Conservation (phyloP, 2,888 invertebrate species). For the Nesidiocoris tenuis region DNA sequence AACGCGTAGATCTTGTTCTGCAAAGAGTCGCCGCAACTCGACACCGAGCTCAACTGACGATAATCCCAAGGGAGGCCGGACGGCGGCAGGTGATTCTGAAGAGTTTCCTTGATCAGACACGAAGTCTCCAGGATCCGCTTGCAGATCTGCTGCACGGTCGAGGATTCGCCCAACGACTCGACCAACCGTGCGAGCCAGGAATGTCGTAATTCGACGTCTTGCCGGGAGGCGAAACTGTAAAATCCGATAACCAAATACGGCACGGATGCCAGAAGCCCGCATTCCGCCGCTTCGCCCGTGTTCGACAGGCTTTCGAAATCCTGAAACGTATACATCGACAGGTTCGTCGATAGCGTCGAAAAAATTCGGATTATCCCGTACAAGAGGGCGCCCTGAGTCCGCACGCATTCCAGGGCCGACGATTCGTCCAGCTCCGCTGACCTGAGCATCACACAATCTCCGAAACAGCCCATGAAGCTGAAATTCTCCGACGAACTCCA, state of each 20-base stretch:
- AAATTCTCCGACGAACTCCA: background rate
- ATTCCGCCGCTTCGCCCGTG: slow-evolving; percentile 7
- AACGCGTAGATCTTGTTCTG: slow-evolving; percentile 48
- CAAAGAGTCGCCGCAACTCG: background rate
- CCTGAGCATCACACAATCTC: background rate
- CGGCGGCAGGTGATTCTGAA: slow-evolving; percentile 11
- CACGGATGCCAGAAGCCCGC: slow-evolving; percentile 35
- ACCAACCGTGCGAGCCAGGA: slow-evolving; percentile 27
- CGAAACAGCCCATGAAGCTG: slow-evolving; percentile 33
- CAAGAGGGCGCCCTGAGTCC: slow-evolving; percentile 36
- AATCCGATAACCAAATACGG: slow-evolving; percentile 43
- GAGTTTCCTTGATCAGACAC: slow-evolving; percentile 3
- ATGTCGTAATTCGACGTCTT: slow-evolving; percentile 30
- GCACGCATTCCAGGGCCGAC: slow-evolving; percentile 9
- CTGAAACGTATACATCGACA: slow-evolving; percentile 28
- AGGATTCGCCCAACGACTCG: background rate
- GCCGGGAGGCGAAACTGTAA: slow-evolving; percentile 36
- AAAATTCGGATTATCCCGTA: slow-evolving; percentile 30
- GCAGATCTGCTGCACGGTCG: slow-evolving; percentile 36
- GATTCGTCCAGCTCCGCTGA: slow-evolving; percentile 13
- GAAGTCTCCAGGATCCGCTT: slow-evolving; percentile 32
- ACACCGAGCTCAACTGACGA: slow-evolving; percentile 40
- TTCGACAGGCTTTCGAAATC: slow-evolving; percentile 32
- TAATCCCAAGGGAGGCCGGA: slow-evolving; percentile 47
- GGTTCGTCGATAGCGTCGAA: slow-evolving; percentile 4